phyloP scores from a whole-genome alignment of 2,888 invertebrate species.

The Euplagia quadripunctaria region DNA sequence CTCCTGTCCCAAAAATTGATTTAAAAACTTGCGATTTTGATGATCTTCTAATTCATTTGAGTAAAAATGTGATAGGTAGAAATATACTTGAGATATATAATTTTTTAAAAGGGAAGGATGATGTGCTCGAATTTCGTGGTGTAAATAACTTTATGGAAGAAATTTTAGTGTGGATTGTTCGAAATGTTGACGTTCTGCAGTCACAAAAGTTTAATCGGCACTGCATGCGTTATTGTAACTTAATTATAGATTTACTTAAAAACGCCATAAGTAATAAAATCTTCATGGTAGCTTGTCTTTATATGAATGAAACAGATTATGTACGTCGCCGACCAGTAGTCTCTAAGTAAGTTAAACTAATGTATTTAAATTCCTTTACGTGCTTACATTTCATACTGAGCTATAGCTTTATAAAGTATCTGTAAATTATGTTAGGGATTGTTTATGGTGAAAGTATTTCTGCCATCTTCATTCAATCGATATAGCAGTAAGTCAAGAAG shows the following conservation, averaged over 20 bases:
- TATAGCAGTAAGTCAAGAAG: too few species aligned
- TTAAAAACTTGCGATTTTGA: slow-evolving; percentile 5
- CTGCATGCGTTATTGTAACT: slow-evolving; percentile 10
- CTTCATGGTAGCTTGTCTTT: slow-evolving; percentile 42
- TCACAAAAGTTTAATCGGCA: neutral
- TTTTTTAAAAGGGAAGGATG: slow-evolving; percentile 48
- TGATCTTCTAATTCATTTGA: neutral
- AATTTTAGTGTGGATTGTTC: slow-evolving; percentile 50
- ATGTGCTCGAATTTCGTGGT: slow-evolving; percentile 47
- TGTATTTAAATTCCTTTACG: neutral
- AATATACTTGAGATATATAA: slow-evolving; percentile 41
- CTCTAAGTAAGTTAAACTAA: slow-evolving; percentile 6
- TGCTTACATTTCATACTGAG: too few species aligned
- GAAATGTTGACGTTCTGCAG: slow-evolving; percentile 41
- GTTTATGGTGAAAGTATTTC: too few species aligned
- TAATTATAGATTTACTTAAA: slow-evolving; percentile 46
- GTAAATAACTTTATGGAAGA: slow-evolving; percentile 43
- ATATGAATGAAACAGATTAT: slow-evolving; percentile 19
- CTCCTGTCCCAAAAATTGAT: neutral
- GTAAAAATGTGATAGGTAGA: slow-evolving; percentile 29
- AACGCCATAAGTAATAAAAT: slow-evolving; percentile 29
- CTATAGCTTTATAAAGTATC: too few species aligned
- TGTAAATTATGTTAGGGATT: too few species aligned
- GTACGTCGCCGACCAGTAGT: neutral
- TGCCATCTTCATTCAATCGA: too few species aligned